Base-by-base conservation (phyloP, 2,888 invertebrate genomes). In the Rhingia campestris region DNA sequence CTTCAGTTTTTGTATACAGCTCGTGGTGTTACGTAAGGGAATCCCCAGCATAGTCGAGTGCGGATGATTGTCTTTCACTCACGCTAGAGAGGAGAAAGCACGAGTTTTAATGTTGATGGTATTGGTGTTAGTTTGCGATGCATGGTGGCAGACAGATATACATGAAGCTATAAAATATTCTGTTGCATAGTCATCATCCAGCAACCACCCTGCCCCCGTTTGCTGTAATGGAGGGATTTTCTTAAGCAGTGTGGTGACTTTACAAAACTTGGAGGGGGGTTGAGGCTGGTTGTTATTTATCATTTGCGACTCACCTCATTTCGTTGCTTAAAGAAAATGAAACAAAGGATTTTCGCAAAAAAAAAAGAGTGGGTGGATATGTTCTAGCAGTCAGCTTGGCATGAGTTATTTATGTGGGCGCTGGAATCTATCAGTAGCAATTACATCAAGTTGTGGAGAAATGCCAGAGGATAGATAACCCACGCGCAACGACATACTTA, bases 11-110 rank as follows among this genome's bases (percentile, higher is more conserved):
- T 75, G 61, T 61, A 53, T 51, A 59, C 49, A 32, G 74, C 69
- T 82, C 69, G 73, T 74, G 51, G 63, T 74, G 63, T 82, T 82
- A 82, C 82, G 82, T 82, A 82, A 82, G 82, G 82, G 82, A 82
- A 82, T 82, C 82, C 82, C 82, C 82, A 74, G 77, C 67, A 77
- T 30, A 82, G 82, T 74, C 64, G 66, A 81, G 76, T 76, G 66
- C 70, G 66, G 76, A 63, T 81, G 77, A 79, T 79, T 73, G 73
- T 77, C 47, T 67, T 74, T 77, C 76, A 66, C 61, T 61, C 70
- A 54, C 47, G 54, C 54, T 53, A n/a, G 6, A 47, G 9, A 12
- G 54, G 51, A 33, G 63, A 58, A 14, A 54, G 49, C 32, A 35
- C 14, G 22, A 54, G 7, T 58, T 43, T 70, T 56, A 22, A 22